A percentile compares a stretch with the other conserved stretches of the same genome.
These are phyloP conservation scores for Callipepla californica DNA, from an alignment of 2,113 vertebrate genomes.

Conservation along the genomic window DNA sequence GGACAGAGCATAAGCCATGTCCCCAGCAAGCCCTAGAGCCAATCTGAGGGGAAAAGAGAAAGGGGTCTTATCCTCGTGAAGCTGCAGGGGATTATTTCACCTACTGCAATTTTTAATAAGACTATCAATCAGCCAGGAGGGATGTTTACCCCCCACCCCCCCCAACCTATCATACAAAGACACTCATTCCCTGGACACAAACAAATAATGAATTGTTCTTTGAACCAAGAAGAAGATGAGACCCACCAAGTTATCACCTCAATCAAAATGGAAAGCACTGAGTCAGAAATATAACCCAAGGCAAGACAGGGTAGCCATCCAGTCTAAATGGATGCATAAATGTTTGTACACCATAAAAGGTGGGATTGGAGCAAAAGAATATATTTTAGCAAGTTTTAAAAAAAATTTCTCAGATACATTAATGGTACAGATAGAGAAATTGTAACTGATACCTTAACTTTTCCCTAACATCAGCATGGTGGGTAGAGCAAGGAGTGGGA, in stretches of 20 bases:
- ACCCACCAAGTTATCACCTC: conserved; percentile 45
- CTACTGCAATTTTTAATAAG: conserved; percentile 73
- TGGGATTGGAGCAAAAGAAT: conserved; percentile 29
- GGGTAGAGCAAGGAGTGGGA: not conserved
- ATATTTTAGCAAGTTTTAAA: not conserved
- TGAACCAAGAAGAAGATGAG: conserved; percentile 68
- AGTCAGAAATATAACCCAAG: conserved; percentile 63
- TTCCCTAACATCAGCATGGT: not conserved
- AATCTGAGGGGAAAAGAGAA: conserved; percentile 42
- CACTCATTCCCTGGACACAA: conserved; percentile 54
- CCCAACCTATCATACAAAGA: conserved; percentile 46
- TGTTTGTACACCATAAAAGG: conserved; percentile 37
- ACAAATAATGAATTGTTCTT: conserved; percentile 77
- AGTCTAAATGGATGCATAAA: conserved; percentile 50
- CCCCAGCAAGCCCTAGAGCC: conserved; percentile 64
- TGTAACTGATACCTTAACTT: conserved; percentile 34
- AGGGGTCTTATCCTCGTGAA: conserved; percentile 34
- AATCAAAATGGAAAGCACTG: conserved; percentile 72
- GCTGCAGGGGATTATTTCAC: conserved; percentile 60
- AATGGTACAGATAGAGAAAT: conserved; percentile 2
- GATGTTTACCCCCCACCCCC: conserved; percentile 53
- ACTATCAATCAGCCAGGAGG: conserved; percentile 72
- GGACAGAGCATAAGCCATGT: conserved; percentile 54
- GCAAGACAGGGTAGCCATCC: conserved; percentile 38
- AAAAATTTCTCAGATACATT: not conserved